Evolutionary conservation across 1,140 invertebrate genomes (phyloP).

Genomic region (Matsumurasca onukii): DNA sequence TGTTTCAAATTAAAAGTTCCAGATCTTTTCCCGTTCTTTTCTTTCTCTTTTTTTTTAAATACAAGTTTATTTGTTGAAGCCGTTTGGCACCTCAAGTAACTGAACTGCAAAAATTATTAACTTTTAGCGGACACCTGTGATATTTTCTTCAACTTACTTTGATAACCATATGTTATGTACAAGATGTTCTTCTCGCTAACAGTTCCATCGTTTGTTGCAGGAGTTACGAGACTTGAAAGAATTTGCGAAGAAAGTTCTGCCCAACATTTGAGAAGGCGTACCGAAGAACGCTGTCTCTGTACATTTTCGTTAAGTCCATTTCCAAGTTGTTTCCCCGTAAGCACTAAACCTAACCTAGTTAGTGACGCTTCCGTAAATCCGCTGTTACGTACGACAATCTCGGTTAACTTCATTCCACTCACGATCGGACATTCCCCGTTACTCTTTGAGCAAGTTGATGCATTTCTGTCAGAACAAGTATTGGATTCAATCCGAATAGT

Average conservation of each 20-base stretch:
- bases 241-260: constrained; percentile 50
- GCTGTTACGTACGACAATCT: too few species aligned
- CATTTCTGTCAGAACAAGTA: too few species aligned
- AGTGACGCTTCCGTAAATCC: too few species aligned
- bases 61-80: neutral
- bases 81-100: neutral
- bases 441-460: too few species aligned
- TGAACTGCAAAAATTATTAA: neutral
- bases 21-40: neutral
- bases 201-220: constrained; percentile 44
- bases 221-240: constrained; percentile 53
- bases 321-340: neutral
- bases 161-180: neutral
- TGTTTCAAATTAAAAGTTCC: neutral
- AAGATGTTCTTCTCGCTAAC: constrained; percentile 24
- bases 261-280: constrained; percentile 20
- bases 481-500: too few species aligned
- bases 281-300: neutral
- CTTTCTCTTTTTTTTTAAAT: neutral
- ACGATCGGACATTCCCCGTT: too few species aligned
- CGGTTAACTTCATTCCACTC: too few species aligned
- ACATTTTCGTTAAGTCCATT: neutral
- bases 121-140: neutral
- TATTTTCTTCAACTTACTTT: neutral
- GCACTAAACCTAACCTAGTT: constrained; percentile 7